These are phyloP conservation scores for Silurus glanis DNA, from an alignment of 2,113 vertebrate genomes.

Conservation along the genomic window DNA sequence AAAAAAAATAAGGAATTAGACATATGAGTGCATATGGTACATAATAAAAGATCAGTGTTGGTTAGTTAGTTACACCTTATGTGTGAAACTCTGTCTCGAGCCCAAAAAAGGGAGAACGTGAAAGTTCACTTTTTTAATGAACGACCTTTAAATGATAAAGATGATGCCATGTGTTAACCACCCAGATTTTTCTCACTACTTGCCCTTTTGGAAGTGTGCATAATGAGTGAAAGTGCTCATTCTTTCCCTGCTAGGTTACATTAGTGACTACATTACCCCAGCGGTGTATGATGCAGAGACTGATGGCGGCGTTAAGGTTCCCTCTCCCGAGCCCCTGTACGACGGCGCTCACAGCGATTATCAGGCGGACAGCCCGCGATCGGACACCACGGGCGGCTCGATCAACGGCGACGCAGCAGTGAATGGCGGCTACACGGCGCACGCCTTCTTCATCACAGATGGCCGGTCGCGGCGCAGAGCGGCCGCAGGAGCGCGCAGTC, in stretches of 20 bases:
- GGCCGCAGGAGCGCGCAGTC: conserved; percentile 69
- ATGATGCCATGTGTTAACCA: conserved; percentile 39
- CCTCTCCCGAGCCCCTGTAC: conserved; percentile 85
- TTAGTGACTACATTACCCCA: conserved; percentile 89
- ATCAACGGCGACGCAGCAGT: conserved; percentile 89
- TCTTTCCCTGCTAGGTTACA: conserved; percentile 76
- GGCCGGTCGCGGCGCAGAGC: conserved; percentile 86
- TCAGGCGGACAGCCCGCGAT: conserved; percentile 83
- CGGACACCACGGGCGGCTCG: conserved; percentile 84
- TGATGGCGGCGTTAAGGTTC: conserved; percentile 83
- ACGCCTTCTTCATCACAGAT: conserved; percentile 92
- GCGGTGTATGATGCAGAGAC: conserved; percentile 84
- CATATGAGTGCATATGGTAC: background rate
- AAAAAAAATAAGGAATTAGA: background rate
- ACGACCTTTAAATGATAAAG: background rate
- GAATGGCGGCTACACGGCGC: conserved; percentile 87
- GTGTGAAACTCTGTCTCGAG: background rate
- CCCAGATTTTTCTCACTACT: conserved; percentile 32
- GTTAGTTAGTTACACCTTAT: background rate
- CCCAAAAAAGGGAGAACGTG: background rate
- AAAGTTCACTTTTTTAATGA: background rate
- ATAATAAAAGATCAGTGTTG: background rate
- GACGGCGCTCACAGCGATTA: conserved; percentile 85
- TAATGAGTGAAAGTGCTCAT: conserved; percentile 53
- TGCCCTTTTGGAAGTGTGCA: conserved; percentile 41